phyloP scores from a whole-genome alignment of 2,113 vertebrate genomes.

The Passer montanus region DNA sequence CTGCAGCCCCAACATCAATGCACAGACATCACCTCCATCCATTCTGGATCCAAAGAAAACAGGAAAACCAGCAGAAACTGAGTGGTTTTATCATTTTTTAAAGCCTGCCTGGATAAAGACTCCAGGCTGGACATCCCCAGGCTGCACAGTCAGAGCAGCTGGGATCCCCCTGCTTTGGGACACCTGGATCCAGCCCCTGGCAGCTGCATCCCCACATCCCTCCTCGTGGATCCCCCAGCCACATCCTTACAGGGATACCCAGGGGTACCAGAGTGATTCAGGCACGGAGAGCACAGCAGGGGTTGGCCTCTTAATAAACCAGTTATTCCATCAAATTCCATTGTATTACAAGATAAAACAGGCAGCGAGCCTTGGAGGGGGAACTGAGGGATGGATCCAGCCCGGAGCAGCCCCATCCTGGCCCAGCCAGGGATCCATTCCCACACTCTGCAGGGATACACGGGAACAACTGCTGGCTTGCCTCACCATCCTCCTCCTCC shows the following conservation, averaged over 20 bases:
- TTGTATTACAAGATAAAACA: not conserved
- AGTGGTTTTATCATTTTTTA: not conserved
- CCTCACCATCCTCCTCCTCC: not conserved
- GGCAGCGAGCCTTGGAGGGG: not conserved
- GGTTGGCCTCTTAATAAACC: not conserved
- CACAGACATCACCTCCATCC: not conserved
- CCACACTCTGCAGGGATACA: not conserved
- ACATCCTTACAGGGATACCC: not conserved
- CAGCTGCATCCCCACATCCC: not conserved
- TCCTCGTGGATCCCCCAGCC: accelerated
- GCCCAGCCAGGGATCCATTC: not conserved
- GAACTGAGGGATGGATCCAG: not conserved
- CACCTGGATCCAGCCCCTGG: accelerated
- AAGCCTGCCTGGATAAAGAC: not conserved
- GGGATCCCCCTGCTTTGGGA: accelerated
- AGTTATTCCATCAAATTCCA: not conserved
- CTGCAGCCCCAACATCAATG: accelerated
- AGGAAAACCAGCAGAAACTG: not conserved
- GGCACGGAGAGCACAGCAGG: not conserved
- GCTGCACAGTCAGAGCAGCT: not conserved
- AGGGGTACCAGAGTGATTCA: not conserved
- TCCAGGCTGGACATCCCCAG: not conserved
- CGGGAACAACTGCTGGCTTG: accelerated
- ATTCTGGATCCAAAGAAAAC: not conserved
- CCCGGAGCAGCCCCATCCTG: not conserved